phyloP scores from a whole-genome alignment of 2,888 invertebrate genomes.

The Pristionchus fissidentatus region DNA sequence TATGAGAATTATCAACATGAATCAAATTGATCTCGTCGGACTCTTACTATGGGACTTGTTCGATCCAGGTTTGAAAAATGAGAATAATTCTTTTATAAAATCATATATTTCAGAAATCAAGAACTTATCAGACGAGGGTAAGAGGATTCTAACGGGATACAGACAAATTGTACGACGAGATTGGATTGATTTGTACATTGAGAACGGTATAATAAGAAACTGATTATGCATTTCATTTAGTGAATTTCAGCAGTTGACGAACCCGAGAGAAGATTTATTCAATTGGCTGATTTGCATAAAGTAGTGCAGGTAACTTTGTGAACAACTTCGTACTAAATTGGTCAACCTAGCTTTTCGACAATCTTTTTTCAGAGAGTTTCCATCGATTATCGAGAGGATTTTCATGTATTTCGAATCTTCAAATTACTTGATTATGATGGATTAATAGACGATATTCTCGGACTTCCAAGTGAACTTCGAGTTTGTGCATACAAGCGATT shows the following conservation, averaged over 20 bases:
- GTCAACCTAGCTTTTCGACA: not conserved
- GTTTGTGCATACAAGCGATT: not conserved
- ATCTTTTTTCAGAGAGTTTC: conserved; percentile 7
- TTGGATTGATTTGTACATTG: not conserved
- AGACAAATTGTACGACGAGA: not conserved
- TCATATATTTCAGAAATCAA: not conserved
- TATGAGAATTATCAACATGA: conserved; percentile 2
- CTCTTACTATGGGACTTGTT: conserved; percentile 1
- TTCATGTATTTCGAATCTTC: conserved; percentile 32
- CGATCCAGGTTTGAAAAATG: conserved; percentile 18
- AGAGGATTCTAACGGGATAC: not conserved
- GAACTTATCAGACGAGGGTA: not conserved
- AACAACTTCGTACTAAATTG: not conserved
- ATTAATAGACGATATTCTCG: conserved; percentile 22
- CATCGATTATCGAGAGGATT: conserved; percentile 24
- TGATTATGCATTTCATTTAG: not conserved
- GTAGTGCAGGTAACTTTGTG: not conserved
- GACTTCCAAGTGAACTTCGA: conserved; percentile 3
- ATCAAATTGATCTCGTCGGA: not conserved
- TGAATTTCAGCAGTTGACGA: not conserved
- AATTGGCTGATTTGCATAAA: conserved; percentile 37
- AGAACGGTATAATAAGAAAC: not conserved
- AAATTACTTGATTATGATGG: conserved; percentile 6
- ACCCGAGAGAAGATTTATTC: not conserved
- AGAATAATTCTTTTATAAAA: too few relatives aligned